Evolutionary conservation across 2,797 vertebrate species (phyloP).

Genomic region (Cottoperca gobio): DNA sequence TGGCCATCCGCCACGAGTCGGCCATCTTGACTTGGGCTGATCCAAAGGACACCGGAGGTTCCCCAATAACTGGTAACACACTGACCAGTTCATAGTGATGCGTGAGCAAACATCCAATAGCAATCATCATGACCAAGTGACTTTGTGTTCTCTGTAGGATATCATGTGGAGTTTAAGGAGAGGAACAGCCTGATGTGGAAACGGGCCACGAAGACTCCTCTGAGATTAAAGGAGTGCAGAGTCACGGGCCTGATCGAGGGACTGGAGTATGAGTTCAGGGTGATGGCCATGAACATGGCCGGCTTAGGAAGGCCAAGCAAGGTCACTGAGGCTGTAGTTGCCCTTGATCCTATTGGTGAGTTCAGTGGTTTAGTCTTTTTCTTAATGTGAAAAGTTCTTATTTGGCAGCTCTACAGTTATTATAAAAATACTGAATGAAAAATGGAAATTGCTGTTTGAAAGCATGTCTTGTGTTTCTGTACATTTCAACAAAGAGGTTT

Average conservation of each 20-base stretch:
- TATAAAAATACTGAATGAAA: not conserved
- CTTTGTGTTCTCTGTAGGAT: constrained; percentile 83
- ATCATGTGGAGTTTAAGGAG: constrained; percentile 97
- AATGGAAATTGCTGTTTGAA: not conserved
- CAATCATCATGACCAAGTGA: not conserved
- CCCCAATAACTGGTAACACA: constrained; percentile 93
- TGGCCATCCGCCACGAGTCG: constrained; percentile 92
- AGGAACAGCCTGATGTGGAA: constrained; percentile 99
- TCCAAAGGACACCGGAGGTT: constrained; percentile 94
- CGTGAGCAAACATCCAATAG: not conserved
- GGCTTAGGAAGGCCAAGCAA: constrained; percentile 97
- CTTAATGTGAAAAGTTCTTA: not conserved
- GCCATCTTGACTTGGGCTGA: constrained; percentile 94
- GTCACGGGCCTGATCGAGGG: constrained; percentile 96
- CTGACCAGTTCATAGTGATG: not conserved
- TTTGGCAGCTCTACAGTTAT: not conserved
- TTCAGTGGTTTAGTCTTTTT: constrained; percentile 12
- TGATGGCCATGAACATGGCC: constrained; percentile 97
- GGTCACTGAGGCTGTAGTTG: constrained; percentile 91
- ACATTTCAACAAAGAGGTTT: too few relatives aligned
- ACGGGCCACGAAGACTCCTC: constrained; percentile 91
- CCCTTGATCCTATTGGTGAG: constrained; percentile 98
- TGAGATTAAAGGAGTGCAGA: constrained; percentile 96
- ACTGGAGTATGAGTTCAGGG: constrained; percentile 98
- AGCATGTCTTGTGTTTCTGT: not conserved